Percentiles rank a stretch among this genome's conserved stretches.
Evolutionary conservation across 2,888 invertebrate species (phyloP).

Genomic region (Brachypterus glaber): DNA sequence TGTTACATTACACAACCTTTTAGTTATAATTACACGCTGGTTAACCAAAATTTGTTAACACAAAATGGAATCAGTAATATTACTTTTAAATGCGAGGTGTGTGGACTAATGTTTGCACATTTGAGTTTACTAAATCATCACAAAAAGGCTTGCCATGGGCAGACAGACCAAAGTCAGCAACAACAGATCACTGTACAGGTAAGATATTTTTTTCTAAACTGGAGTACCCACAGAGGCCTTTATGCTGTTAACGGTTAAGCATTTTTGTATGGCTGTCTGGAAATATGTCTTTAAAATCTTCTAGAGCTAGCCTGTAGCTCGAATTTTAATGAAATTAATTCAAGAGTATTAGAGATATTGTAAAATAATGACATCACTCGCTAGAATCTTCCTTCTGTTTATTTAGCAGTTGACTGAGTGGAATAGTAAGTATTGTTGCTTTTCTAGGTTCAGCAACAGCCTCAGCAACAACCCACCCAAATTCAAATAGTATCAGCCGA

Average conservation of each 20-base stretch:
- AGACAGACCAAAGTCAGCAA: conserved; percentile 41
- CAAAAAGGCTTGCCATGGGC: conserved; percentile 68
- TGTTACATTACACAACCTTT: conserved; percentile 69
- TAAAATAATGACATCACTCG: no score
- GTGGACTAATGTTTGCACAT: conserved; percentile 77
- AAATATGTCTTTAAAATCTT: no score
- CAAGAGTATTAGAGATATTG: no score
- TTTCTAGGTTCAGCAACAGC: conserved; percentile 37
- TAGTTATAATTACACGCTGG: conserved; percentile 71
- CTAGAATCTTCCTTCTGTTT: no score
- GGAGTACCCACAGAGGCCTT: no score
- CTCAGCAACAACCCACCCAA: conserved; percentile 41
- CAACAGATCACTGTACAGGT: conserved; percentile 36
- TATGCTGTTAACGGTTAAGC: no score
- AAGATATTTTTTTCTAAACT: no score
- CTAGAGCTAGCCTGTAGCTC: no score
- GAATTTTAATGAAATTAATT: no score
- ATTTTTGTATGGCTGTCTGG: no score
- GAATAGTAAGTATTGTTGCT: no score
- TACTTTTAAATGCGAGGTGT: conserved; percentile 81
- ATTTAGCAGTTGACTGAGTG: no score
- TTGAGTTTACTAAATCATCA: conserved; percentile 75
- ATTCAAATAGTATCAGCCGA: conserved; percentile 53
- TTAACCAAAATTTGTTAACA: conserved; percentile 75
- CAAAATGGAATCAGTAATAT: conserved; percentile 71